Base-by-base conservation (phyloP, 2,113 vertebrate species). In the Sardina pilchardus region DNA sequence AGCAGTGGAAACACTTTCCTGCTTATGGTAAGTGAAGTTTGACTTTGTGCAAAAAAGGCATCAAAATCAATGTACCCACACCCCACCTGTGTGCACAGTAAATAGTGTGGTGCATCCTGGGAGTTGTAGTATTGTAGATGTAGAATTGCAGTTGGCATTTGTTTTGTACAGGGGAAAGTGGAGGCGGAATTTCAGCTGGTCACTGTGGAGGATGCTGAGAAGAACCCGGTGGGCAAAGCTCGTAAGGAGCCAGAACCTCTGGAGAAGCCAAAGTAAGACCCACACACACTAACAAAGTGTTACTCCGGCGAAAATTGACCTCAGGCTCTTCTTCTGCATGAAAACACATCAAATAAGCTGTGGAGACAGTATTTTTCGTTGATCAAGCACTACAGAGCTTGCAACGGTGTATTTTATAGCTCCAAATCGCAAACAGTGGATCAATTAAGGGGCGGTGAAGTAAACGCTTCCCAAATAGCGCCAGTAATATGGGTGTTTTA, bases 101-200 rank as follows among this genome's bases (percentile, higher is more conserved):
- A 34, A 75, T 30, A 14, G 19, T 36, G 14, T 17, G 12, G 36
- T 75, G 67, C 34, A 75, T 16, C 67, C 67, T 75, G 67, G 30
- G 30, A 36, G 36, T 36, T 75, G 67, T 36, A 75, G 26, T 34
- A 34, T 75, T 75, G 12, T 36, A 14, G n/a, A 47, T 30, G 4
- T 39, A 4, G 39, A 39, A 39, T 39, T 39, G 39, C 39, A 39
- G 39, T 39, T 39, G 1, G 39, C 39, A 16, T 87, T 78, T 88
- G 0, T 78, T 90, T 0, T 81, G 78, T 10, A 16, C 85, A 99
- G 98, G 98, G 98, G 1, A 99, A 99, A 92, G 96, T 99, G 90
- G 98, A 99, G 91, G 97, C 94, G 0, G 97, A 99, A 89, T 95
- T 99, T 87, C 97, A 99, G 10, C 91, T 99, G 88, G 91, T 99